phyloP scores from a whole-genome alignment of 2,797 vertebrate species.

The Dicrostonyx torquatus region DNA sequence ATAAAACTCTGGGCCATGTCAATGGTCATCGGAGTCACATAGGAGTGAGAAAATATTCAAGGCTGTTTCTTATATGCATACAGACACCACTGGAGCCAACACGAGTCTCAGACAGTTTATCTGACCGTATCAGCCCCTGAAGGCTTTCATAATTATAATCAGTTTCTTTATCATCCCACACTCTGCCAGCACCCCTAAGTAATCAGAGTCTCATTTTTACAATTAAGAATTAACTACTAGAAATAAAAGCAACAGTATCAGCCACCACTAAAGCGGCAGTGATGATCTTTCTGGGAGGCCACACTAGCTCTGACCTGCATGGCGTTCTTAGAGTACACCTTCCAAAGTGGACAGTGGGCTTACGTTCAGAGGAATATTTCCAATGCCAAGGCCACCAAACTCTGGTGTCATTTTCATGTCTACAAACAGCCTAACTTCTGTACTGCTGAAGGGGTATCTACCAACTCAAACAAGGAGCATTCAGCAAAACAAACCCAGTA shows the following conservation, averaged over 20 bases:
- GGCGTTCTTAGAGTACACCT: not conserved
- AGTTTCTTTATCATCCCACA: slow-evolving; percentile 47
- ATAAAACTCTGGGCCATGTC: not conserved
- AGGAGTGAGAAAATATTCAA: not conserved
- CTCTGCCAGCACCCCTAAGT: slow-evolving; percentile 57
- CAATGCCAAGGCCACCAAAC: not conserved
- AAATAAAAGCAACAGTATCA: slow-evolving; percentile 6
- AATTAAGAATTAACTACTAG: slow-evolving; percentile 32
- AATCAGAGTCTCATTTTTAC: slow-evolving; percentile 51
- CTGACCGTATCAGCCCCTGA: not conserved
- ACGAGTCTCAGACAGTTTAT: not conserved
- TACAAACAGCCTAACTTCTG: not conserved
- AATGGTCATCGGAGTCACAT: slow-evolving; percentile 6
- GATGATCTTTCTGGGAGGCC: not conserved
- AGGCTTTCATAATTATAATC: slow-evolving; percentile 60
- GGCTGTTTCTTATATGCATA: slow-evolving; percentile 13
- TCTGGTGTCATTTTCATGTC: not conserved
- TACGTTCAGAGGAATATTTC: not conserved
- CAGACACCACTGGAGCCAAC: not conserved
- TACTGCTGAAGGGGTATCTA: not conserved
- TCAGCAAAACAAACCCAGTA: not conserved
- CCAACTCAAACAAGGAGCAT: not conserved
- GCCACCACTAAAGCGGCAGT: not conserved
- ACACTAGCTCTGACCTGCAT: not conserved
- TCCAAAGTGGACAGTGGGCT: not conserved